A percentile compares a stretch with the other conserved stretches of the same genome.
Conservation (phyloP, 1,140 invertebrate species). For the Tetraneura akinire region DNA sequence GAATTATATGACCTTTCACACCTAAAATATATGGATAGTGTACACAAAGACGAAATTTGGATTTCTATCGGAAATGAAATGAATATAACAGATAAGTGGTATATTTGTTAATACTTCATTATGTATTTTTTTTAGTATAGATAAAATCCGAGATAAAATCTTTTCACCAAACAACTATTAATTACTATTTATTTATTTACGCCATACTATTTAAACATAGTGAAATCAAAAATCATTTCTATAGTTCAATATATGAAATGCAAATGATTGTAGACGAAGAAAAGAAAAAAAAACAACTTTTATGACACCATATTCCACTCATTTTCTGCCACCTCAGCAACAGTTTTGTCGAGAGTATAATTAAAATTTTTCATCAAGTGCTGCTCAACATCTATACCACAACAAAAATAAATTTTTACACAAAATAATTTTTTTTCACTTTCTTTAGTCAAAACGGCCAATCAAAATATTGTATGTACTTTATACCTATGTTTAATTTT, state of each 20-base stretch:
- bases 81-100: conserved; percentile 23
- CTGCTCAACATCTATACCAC: too few species aligned
- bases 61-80: conserved; percentile 23
- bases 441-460: too few species aligned
- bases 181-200: too few species aligned
- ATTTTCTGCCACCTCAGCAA: not conserved
- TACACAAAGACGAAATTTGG: not conserved
- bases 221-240: conserved; percentile 13
- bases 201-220: conserved; percentile 34
- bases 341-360: conserved; percentile 17
- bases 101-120: not conserved
- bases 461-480: too few species aligned
- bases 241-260: conserved; percentile 36
- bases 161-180: conserved; percentile 19
- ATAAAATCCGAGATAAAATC: not conserved
- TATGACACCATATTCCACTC: conserved; percentile 21
- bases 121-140: conserved; percentile 16
- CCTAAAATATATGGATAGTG: conserved; percentile 4
- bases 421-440: too few species aligned
- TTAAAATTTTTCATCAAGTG: conserved; percentile 5
- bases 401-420: too few species aligned
- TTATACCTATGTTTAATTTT: too few species aligned
- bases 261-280: conserved; percentile 21
- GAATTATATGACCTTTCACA: conserved; percentile 25
- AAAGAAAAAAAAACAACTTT: conserved; percentile 39